Percentiles rank a stretch among this genome's conserved stretches.
Evolutionary conservation across 2,113 vertebrate genomes (phyloP).

Genomic region (Antigone vipio): DNA sequence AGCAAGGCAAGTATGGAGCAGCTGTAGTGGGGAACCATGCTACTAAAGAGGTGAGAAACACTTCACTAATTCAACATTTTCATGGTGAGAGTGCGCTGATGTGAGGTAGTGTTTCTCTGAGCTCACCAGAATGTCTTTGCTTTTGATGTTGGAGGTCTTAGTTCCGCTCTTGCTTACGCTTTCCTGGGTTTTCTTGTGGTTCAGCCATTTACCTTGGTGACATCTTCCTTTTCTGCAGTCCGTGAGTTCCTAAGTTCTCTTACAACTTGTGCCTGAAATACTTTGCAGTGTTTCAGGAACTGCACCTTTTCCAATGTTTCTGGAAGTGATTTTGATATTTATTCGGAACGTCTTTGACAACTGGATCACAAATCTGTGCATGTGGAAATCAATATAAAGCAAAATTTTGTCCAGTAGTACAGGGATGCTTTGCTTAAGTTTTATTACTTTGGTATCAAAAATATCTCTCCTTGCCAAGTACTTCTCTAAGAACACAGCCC

Average conservation of each 20-base stretch:
- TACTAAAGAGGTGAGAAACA: constrained; percentile 85
- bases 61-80: not conserved
- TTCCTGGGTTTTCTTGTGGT: not conserved
- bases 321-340: not conserved
- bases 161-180: not conserved
- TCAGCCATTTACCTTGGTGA: not conserved
- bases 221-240: not conserved
- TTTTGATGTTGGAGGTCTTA: not conserved
- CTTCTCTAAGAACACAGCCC: not conserved
- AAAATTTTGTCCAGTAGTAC: not conserved
- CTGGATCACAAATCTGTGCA: not conserved
- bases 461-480: not conserved
- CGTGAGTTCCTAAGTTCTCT: not conserved
- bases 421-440: not conserved
- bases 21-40: constrained; percentile 88
- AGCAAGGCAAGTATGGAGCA: constrained; percentile 95
- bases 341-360: not conserved
- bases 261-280: not conserved
- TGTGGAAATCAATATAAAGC: not conserved
- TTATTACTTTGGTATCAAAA: not conserved
- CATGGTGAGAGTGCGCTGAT: rapidly evolving
- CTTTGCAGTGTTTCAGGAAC: not conserved
- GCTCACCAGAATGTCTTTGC: not conserved
- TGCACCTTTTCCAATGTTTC: not conserved
- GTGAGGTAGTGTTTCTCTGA: not conserved